Base-by-base conservation (phyloP, 2,888 invertebrate species). In the Cryptops parisi region DNA sequence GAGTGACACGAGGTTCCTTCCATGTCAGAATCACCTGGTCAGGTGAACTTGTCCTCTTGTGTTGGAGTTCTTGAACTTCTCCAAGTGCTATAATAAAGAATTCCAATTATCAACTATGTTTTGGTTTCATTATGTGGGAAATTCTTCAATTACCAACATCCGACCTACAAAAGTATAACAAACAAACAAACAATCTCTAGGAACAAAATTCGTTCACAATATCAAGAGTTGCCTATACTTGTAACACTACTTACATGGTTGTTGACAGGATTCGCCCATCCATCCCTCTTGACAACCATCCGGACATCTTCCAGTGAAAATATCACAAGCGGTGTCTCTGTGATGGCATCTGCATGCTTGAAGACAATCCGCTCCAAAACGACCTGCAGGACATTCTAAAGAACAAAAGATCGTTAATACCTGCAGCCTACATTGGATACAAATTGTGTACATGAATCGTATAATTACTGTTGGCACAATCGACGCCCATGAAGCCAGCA, bases 401-500 rank as follows among this genome's bases (percentile, higher is more conserved):
- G 24, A 48, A 19, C 19, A 48, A 33, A 12, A 3, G 4, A 33
- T 33, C 9, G 33, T 6, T 33, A 33, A 9, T 33, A 33, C 6
- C 15, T 33, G 6, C 15, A 9, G 15, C 15, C 6, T 33, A 15
- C 33, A 9, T 33, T 33, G 15, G 15, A 33, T 9, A 15, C 6
- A 15, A 15, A 33, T 33, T 9, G 15, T 33, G 12, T 24, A 47
- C 23, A 22, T 23, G 12, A 47, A 15, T n/a, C n/a, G n/a, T n/a
- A n/a, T n/a, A n/a, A n/a, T 55, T 48, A 55, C 55, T 23, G 26
- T 26, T 15, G n/a, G 25, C 45, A 44, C 55, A 55, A 45, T 48
- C 46, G 2, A 25, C 23, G 15, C 53, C 55, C 22, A 43, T 38
- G 25, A 33, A 53, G 22, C 55, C 55, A 5, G 53, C 17, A 15